Conservation (phyloP, 2,888 invertebrate genomes). For the Pseudanteris insignis region DNA sequence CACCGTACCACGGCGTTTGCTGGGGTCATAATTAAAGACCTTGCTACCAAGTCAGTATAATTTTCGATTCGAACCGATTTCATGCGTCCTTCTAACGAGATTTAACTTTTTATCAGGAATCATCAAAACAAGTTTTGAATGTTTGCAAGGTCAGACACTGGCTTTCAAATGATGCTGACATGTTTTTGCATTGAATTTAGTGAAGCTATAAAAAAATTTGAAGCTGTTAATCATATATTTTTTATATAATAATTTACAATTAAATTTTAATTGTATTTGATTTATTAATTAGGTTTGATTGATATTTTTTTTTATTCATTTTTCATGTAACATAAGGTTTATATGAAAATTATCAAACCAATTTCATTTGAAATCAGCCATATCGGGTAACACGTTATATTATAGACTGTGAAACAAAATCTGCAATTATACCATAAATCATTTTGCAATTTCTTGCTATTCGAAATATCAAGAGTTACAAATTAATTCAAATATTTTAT, state of each 20-base stretch:
- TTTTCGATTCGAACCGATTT: constrained; percentile 21
- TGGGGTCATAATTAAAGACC: constrained; percentile 23
- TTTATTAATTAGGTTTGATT: too few relatives aligned
- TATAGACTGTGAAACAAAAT: neutral
- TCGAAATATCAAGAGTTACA: constrained; percentile 13
- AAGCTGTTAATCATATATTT: too few relatives aligned
- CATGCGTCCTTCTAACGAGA: constrained; percentile 30
- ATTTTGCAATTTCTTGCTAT: constrained; percentile 1
- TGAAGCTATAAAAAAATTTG: too few relatives aligned
- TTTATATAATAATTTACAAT: too few relatives aligned
- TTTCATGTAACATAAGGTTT: too few relatives aligned
- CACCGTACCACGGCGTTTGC: constrained; percentile 1
- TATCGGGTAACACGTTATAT: too few relatives aligned
- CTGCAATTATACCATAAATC: constrained; percentile 1
- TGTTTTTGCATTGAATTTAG: constrained; percentile 10
- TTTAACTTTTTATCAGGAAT: constrained; percentile 24
- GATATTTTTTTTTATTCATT: too few relatives aligned
- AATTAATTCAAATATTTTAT: constrained; percentile 35
- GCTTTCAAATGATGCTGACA: constrained; percentile 11
- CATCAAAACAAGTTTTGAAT: constrained; percentile 25
- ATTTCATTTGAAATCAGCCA: neutral
- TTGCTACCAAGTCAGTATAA: constrained; percentile 25
- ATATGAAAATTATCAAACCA: neutral
- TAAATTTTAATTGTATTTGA: too few relatives aligned
- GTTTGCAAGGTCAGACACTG: constrained; percentile 16